Percentiles rank a stretch among this genome's conserved stretches.
These are phyloP conservation scores for Ophion ellenae DNA, from an alignment of 2,888 invertebrate genomes.

Conservation along the genomic window DNA sequence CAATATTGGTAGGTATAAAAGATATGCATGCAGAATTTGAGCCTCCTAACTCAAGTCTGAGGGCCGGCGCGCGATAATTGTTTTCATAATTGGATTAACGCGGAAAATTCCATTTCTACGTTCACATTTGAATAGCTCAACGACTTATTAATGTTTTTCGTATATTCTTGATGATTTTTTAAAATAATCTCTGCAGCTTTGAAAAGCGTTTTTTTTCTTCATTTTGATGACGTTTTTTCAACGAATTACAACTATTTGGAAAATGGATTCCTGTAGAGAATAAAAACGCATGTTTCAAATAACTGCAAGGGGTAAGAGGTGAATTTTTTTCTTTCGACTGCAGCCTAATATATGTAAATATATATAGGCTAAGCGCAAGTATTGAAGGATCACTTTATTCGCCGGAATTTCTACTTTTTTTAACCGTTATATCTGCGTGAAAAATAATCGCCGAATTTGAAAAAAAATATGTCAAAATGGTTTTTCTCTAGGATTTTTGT, in stretches of 20 bases:
- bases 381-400: too few species aligned
- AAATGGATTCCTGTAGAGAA: neutral
- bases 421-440: too few species aligned
- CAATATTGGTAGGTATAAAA: neutral
- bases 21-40: neutral
- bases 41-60: neutral
- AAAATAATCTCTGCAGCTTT: neutral
- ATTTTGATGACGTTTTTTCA: neutral
- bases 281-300: neutral
- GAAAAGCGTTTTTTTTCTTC: neutral
- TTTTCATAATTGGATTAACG: neutral
- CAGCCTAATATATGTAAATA: too few species aligned
- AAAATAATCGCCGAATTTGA: too few species aligned
- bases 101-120: neutral
- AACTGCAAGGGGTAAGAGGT: neutral
- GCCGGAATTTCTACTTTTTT: too few species aligned
- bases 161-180: neutral
- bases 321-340: neutral
- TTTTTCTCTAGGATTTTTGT: too few species aligned
- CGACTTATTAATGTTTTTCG: neutral
- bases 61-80: neutral
- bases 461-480: too few species aligned
- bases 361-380: too few species aligned
- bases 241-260: neutral
- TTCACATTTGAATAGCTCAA: neutral